Base-by-base conservation (phyloP, 2,888 invertebrate species). In the Formica aserva region DNA sequence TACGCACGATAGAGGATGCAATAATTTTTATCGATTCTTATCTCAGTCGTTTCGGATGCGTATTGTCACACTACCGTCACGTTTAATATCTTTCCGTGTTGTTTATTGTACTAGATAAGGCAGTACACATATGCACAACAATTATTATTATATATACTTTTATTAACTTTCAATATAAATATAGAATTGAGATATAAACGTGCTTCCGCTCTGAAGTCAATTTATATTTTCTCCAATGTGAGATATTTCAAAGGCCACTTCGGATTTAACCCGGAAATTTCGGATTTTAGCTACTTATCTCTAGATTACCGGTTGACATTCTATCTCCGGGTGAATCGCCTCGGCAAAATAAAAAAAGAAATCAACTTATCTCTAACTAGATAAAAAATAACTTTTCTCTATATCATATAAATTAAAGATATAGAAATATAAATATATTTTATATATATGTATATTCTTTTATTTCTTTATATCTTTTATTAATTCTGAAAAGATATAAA, bases 1-100 rank as follows among this genome's bases (percentile, higher is more conserved):
- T 32, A 45, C 22, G 26, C 63, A 18, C 52, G 55, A 65, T 45
- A 15, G n/a, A 38, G n/a, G 8, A 3, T 22, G n/a, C 45, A 66
- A 65, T 60, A 75, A 67, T 60, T 66, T 57, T 52, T 35, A 57
- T 65, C 57, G 66, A 76, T 82, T 45, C 67, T 35, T 75, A 65
- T 48, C 35, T 35, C 35, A 22, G 8, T 26, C 5, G 9, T 13
- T 41, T 57, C 32, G 75, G 38, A 6, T 41, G 32, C 35, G n/a
- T 32, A n/a, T 8, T 26, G 26, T 26, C 26, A 26, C 26, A 1
- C 32, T 6, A n/a, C 72, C 18, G 13, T 41, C 11, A 29, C 15
- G n/a, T 57, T 74, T 65, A 48, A 74, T 11, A 52, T 75, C 41
- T 32, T 29, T 35, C 13, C 15, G 8, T 13, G 4, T 38, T 72